Base-by-base conservation (phyloP, 2,888 invertebrate genomes). In the Euplagia quadripunctaria region DNA sequence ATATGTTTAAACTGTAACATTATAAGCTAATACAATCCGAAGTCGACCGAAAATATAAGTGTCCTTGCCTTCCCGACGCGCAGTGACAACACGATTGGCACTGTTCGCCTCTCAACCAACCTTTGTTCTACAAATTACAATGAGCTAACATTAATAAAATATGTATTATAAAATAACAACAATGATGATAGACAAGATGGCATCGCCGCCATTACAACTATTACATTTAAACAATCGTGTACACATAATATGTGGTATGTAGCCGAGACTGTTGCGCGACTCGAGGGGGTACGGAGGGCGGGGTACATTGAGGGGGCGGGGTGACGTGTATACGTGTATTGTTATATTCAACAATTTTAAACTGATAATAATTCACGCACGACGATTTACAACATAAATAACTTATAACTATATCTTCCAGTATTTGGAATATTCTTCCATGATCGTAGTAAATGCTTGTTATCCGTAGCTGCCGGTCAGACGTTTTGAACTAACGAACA, bases 1-100 rank as follows among this genome's bases (percentile, higher is more conserved):
- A 94, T 94, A 94, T 94, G 94, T 94, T 90, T 91, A 86, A 87
- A 90, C 87, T 87, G 88, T 89, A 90, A 91, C 77, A 87, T 89
- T 89, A 88, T 82, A 88, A 89, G 88, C 90, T 93, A 91, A 86
- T 86, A 84, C 77, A 83, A 82, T 85, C 74, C 79, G 68, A 75
- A 75, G 79, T 78, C 77, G 72, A 76, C 80, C 81, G 82, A 85
- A 86, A 84, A 72, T 76, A 75, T 85, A 82, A 81, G 80, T 80
- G 82, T 80, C 61, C 61, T 61, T 84, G 81, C 85, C 79, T 77
- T 79, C 77, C 75, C 75, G 70, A 75, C 83, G 79, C 71, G 75
- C 79, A 78, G 75, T 67, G 12, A 55, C 79, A 76, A 71, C 69
- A 31, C 43, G 61, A 65, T 73, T 41, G 71, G 79, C 68, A 81